Base-by-base conservation (phyloP, 2,113 vertebrate species). In the Campylorhamphus procurvoides region DNA sequence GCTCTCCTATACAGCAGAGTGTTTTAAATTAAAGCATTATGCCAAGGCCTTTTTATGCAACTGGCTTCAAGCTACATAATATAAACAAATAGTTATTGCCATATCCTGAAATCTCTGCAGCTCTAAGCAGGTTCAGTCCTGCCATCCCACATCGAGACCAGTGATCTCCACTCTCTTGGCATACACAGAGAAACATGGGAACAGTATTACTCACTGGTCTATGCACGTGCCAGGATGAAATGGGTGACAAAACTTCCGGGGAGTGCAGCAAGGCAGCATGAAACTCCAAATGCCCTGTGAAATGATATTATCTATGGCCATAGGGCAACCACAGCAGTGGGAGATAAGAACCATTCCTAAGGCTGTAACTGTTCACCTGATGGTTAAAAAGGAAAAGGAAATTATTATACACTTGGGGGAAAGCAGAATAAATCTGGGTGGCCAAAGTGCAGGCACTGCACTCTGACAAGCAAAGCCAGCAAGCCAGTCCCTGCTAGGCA, bases 371-470 rank as follows among this genome's bases (percentile, higher is more conserved):
- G 18, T 59, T 76, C 50, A 47, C 28, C 23, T 49, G 20, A 76
- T 10, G 11, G 24, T 58, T 74, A 79, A 46, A 81, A 89, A 82
- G 49, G 35, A 69, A 91, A 90, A 93, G 12, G 67, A 91, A 94
- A 71, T 76, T 52, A 49, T 47, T 83, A 24, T 35, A 40, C 12
- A 23, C 79, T n/a, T 37, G 40, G 71, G 39, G 27, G 82, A 82
- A 37, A 72, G 31, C 22, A 67, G 29, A 63, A 28, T 42, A 17
- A 77, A 44, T 35, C 15, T 29, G 27, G 10, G 18, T 29, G 56
- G 83, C 12, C 52, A 66, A 83, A 81, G 42, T 52, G 17, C 58
- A 92, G 59, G 47, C 31, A n/a, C 64, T 73, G 44, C 39, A 56
- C 44, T 79, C 62, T 83, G 66, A 84, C 24, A 60, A 60, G 35